Percentiles rank a stretch among this genome's conserved stretches.
These are phyloP conservation scores for Mastacembelus armatus DNA, from an alignment of 2,797 vertebrate species.

Conservation along the genomic window DNA sequence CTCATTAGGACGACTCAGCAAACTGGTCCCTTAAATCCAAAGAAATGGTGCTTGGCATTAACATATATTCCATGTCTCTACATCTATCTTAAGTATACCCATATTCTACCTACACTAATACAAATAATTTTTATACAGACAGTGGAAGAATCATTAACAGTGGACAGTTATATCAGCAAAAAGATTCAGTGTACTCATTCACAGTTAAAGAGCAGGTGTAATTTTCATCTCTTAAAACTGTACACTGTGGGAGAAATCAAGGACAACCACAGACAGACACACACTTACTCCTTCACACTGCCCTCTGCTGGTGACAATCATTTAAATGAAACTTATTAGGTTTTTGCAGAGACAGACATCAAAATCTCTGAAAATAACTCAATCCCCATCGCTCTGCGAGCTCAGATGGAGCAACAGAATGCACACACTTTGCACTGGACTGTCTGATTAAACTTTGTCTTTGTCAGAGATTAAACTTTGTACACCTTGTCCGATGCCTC, in stretches of 20 bases:
- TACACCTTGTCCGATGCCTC: conserved; percentile 20
- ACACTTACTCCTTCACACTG: conserved; percentile 2
- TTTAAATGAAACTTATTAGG: conserved; percentile 2
- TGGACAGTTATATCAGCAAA: too few relatives aligned
- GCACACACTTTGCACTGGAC: conserved; percentile 17
- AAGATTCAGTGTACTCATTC: background rate
- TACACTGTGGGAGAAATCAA: background rate
- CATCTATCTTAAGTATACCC: background rate
- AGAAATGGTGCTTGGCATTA: background rate
- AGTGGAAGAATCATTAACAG: too few relatives aligned
- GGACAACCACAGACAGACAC: background rate
- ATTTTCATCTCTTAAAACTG: background rate
- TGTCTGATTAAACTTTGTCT: conserved; percentile 12
- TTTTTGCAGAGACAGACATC: conserved; percentile 39
- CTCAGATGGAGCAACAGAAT: background rate
- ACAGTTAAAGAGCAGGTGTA: conserved; percentile 9
- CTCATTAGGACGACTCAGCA: conserved; percentile 58
- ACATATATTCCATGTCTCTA: background rate
- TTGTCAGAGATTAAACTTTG: conserved; percentile 27
- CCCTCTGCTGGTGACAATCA: conserved; percentile 66
- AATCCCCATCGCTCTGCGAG: background rate
- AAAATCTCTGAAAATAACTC: conserved; percentile 44
- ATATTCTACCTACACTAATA: background rate
- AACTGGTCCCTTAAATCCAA: conserved; percentile 37
- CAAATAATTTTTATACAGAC: too few relatives aligned